Base-by-base conservation (phyloP, 1,140 invertebrate species). In the Eupeodes corollae region DNA sequence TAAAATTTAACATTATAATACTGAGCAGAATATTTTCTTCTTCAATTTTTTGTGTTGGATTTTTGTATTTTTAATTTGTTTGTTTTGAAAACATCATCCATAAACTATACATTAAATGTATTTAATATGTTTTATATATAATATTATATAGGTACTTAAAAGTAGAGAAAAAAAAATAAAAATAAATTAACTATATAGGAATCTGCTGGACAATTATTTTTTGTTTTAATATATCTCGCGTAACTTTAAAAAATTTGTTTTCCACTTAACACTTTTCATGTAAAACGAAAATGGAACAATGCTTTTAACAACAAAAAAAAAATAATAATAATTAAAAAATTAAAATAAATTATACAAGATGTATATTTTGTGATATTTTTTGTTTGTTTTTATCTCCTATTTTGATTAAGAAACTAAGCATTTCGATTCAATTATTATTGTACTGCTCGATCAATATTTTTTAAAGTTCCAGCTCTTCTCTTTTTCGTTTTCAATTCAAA, bases 1-100 rank as follows among this genome's bases (percentile, higher is more conserved):
- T 63, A 63, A 58, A 55, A 59, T 53, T 62, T 63, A 63, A 63
- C 58, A 63, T 63, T 57, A 63, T 63, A 63, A 63, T 63, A 63
- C 60, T 63, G 60, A 63, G 60, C 60, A 63, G 62, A 63, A 63
- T 60, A 60, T 46, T 58, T 56, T 58, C 55, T 35, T 35, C 30
- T 45, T 45, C n/a, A 45, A 35, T 18, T 37, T 45, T 35, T 45
- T 35, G 37, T 35, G 21, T 14, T 35, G 30, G 21, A 34, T 34
- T 35, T 26, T 45, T 35, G 32, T 45, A 19, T 30, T 18, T 35
- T 33, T 37, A 34, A 19, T 46, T 33, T 15, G 13, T 26, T 39
- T 46, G 18, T 30, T 9, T n/a, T 37, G 1, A 14, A 21, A 37
- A 33, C 13, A 34, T 38, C 14, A 37, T n/a, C 6, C 30, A n/a